Percentiles rank a stretch among this genome's conserved stretches.
Conservation (phyloP, 2,113 vertebrate species). For the Egretta garzetta region DNA sequence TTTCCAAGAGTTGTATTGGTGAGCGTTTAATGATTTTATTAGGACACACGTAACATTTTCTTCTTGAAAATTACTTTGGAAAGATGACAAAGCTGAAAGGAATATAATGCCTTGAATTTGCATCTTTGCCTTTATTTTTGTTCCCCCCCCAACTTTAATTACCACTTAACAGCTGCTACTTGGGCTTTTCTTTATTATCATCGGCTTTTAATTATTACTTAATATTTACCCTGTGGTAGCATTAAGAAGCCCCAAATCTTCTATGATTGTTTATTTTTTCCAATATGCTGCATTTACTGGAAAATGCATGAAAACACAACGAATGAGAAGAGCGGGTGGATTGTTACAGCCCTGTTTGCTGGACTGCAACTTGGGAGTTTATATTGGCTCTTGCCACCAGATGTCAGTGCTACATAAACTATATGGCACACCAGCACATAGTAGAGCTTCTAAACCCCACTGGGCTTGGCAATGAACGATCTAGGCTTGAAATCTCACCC, state of each 20-base stretch:
- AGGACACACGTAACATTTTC: not conserved
- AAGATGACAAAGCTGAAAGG: not conserved
- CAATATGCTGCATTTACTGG: not conserved
- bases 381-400: not conserved
- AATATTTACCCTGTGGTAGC: not conserved
- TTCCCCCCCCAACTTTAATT: not conserved
- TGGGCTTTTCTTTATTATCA: not conserved
- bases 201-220: not conserved
- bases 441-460: not conserved
- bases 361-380: not conserved
- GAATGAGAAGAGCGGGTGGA: accelerated
- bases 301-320: not conserved
- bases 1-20: not conserved
- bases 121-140: not conserved
- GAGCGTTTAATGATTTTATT: not conserved
- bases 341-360: not conserved
- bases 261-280: not conserved
- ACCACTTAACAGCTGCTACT: not conserved
- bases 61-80: not conserved
- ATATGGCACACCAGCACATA: accelerated
- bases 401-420: slow-evolving; percentile 16
- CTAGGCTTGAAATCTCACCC: not conserved
- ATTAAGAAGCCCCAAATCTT: not conserved
- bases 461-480: not conserved
- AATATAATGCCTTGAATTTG: not conserved